Conservation (phyloP, 2,113 vertebrate species). For the Syrmaticus mikado region DNA sequence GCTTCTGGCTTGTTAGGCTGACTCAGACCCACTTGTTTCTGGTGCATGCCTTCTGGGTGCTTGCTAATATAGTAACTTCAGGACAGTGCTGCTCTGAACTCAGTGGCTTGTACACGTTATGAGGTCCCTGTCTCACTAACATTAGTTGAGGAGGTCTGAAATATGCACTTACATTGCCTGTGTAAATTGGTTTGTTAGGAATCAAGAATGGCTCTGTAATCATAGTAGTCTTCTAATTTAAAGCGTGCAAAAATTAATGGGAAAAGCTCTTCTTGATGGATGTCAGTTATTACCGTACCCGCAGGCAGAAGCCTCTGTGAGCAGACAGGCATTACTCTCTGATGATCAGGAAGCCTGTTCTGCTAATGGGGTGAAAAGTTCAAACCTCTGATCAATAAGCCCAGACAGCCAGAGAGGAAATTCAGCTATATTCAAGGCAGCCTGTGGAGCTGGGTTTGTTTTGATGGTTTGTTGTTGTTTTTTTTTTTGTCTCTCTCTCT, state of each 20-base stretch:
- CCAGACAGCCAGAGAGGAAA: neutral
- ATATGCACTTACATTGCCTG: neutral
- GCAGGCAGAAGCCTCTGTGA: neutral
- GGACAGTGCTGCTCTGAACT: neutral
- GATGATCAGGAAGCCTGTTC: neutral
- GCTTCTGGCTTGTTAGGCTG: neutral
- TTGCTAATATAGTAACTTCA: neutral
- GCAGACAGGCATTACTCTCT: neutral
- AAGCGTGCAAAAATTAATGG: neutral
- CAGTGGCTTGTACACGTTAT: accelerated
- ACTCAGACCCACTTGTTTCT: neutral
- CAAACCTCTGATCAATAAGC: conserved; percentile 27
- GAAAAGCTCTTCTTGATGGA: neutral
- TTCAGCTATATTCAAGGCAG: neutral
- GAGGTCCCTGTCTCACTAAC: neutral
- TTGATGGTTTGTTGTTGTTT: neutral
- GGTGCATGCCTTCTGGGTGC: accelerated
- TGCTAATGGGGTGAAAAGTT: conserved; percentile 39
- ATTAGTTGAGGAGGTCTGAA: neutral
- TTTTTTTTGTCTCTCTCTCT: neutral
- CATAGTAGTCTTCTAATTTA: neutral
- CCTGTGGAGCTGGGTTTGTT: neutral
- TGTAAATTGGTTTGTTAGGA: neutral
- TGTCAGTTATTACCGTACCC: neutral
- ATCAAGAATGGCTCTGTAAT: neutral